Conservation (phyloP, 2,113 vertebrate species). For the Oophaga pumilio region DNA sequence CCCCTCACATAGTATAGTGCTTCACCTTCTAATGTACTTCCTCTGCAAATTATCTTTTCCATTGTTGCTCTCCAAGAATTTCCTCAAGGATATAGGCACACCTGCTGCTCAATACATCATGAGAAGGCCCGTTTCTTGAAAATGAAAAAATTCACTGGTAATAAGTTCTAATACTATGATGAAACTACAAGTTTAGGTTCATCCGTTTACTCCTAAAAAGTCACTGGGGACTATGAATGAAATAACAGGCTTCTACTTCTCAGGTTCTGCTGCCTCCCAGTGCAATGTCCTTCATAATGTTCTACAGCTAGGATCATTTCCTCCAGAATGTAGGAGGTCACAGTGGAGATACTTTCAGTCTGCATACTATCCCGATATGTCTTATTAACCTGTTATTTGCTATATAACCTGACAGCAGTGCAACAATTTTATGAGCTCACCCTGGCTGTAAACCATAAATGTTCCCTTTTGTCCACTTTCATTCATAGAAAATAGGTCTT, state of each 20-base stretch:
- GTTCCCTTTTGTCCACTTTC: neutral
- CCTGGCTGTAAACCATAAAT: neutral
- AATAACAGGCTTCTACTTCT: neutral
- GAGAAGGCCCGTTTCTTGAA: neutral
- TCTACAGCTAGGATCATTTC: constrained; percentile 17
- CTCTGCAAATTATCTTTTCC: constrained; percentile 37
- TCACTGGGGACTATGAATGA: neutral
- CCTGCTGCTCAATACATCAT: constrained; percentile 36
- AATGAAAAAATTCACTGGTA: neutral
- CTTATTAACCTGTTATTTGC: neutral
- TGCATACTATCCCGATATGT: neutral
- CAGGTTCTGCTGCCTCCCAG: constrained; percentile 21
- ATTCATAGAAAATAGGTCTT: neutral
- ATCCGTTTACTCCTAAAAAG: neutral
- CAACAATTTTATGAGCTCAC: neutral
- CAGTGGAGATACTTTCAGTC: neutral
- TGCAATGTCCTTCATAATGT: constrained; percentile 12
- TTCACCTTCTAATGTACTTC: constrained; percentile 31
- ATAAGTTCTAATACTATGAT: neutral
- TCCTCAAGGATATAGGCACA: constrained; percentile 33
- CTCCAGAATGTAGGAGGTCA: neutral
- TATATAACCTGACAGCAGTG: neutral
- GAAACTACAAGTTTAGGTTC: neutral
- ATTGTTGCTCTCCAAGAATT: constrained; percentile 32
- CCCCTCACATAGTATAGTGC: constrained; percentile 6